Evolutionary conservation across 2,113 vertebrate species (phyloP).

Genomic region (Tragelaphus buxtoni): DNA sequence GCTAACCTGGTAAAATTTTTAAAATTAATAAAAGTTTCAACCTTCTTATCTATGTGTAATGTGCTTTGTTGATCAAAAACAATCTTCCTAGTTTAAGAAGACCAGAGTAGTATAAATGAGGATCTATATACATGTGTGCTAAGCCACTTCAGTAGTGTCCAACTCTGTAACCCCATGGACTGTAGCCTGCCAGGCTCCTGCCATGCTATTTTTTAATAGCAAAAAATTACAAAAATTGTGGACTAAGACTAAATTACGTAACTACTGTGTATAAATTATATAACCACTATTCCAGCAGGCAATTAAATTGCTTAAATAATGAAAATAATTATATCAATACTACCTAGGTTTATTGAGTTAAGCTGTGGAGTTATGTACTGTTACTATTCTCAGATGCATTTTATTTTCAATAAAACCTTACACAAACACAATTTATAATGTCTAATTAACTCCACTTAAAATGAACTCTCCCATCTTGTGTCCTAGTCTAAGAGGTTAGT

Average conservation of each 20-base stretch:
- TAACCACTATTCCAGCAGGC: background rate
- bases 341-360: background rate
- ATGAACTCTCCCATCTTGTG: background rate
- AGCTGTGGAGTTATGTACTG: background rate
- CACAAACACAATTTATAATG: background rate
- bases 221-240: background rate
- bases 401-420: background rate
- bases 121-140: background rate
- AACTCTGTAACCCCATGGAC: background rate
- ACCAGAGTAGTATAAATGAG: background rate
- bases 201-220: background rate
- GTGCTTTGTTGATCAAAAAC: background rate
- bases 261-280: background rate
- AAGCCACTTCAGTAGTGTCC: accelerated
- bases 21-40: background rate
- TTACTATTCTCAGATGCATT: background rate
- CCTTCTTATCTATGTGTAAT: background rate
- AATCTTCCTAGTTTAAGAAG: background rate
- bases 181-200: background rate
- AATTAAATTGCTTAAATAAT: background rate
- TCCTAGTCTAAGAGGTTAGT: background rate
- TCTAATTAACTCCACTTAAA: background rate
- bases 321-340: background rate
- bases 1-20: background rate
- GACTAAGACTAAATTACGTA: background rate